Base-by-base conservation (phyloP, 2,888 invertebrate species). In the Gastrophysa polygoni region DNA sequence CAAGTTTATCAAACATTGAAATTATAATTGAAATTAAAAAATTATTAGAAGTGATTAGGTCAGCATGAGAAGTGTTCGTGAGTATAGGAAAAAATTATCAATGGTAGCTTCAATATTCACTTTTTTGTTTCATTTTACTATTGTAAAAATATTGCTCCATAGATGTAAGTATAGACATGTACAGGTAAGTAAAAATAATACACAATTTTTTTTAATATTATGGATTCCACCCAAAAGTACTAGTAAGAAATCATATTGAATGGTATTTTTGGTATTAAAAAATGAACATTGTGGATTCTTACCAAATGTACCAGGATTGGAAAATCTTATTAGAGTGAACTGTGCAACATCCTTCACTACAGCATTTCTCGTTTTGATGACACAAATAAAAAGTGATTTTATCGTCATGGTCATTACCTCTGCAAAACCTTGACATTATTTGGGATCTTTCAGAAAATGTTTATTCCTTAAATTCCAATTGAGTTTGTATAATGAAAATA, bases 281-380 rank as follows among this genome's bases (percentile, higher is more conserved):
- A 49, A 28, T 28, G 7, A 21, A 17, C n/a, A 28, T 18, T 11
- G 18, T 24, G 5, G 18, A 2, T 18, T 46, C 50, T 64, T 61
- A 67, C 67, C 67, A 67, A 34, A 67, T 64, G 49, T 62, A 64
- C 67, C 67, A 67, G 1, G 67, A 57, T 46, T 67, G 64, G 10
- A 58, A 59, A 47, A 61, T 56, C 5, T 46, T 57, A 38, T 60
- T 57, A 16, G 29, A n/a, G n/a, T 44, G 1, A 21, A 21, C 7
- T 6, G 47, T 14, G 16, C 67, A 67, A 29, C 67, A 67, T 14
- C 67, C 67, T 8, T 60, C 58, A 16, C 38, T 46, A 24, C 67
- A 67, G 34, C 67, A 67, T 56, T 10, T 63, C 49, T 64, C 64
- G 14, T 55, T 51, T 18, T 16, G 21, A n/a, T 56, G 62, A 46